Conservation (phyloP, 1,140 invertebrate genomes). For the Coboldia fuscipes region DNA sequence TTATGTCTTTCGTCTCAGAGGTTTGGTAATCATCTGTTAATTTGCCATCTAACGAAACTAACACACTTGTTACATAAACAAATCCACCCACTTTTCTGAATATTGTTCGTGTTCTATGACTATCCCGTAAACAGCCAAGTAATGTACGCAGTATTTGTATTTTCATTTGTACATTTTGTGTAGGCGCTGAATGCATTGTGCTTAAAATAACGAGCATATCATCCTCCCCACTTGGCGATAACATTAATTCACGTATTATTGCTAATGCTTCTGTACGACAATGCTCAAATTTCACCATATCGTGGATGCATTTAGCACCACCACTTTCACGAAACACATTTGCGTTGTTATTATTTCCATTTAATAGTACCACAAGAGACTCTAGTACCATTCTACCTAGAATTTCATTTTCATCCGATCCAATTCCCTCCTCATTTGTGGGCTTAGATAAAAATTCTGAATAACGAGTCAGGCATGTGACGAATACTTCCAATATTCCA, state of each 20-base stretch:
- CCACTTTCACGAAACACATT: conserved; percentile 83
- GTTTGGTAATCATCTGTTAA: conserved; percentile 22
- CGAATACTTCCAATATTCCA: conserved; percentile 90
- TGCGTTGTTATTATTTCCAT: conserved; percentile 66
- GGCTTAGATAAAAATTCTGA: conserved; percentile 38
- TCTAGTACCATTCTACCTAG: conserved; percentile 74
- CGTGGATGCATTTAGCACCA: conserved; percentile 75
- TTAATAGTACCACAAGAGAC: conserved; percentile 57
- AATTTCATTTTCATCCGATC: conserved; percentile 38
- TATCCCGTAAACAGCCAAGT: conserved; percentile 72
- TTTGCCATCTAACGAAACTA: conserved; percentile 81
- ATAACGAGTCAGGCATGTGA: conserved; percentile 78
- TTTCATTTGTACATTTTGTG: conserved; percentile 61
- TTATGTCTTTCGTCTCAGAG: not conserved
- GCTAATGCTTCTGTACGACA: conserved; percentile 61
- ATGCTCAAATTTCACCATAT: conserved; percentile 66
- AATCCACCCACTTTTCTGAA: conserved; percentile 97
- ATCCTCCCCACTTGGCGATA: conserved; percentile 81
- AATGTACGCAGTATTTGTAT: conserved; percentile 80
- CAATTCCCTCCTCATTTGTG: conserved; percentile 13
- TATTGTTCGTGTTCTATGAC: conserved; percentile 84
- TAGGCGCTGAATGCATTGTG: conserved; percentile 70
- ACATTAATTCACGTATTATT: conserved; percentile 67
- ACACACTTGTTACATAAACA: conserved; percentile 88
- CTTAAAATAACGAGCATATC: conserved; percentile 83